phyloP scores from a whole-genome alignment of 1,140 invertebrate species.

The Drosophila gunungcola region DNA sequence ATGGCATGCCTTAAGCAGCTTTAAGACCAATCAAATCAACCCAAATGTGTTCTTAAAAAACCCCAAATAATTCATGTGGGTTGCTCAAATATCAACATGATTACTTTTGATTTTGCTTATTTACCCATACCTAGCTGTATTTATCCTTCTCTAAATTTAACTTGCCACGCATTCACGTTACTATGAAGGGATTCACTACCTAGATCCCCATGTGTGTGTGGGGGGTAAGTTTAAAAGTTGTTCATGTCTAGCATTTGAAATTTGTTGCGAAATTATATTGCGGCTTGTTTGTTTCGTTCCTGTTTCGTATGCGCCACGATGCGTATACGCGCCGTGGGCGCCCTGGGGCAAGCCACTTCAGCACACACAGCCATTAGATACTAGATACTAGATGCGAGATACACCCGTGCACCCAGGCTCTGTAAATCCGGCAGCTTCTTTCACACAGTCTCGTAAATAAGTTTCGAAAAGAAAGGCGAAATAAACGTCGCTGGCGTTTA shows the following conservation, averaged over 20 bases:
- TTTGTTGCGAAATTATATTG: constrained; percentile 73
- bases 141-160: constrained; percentile 64
- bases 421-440: constrained; percentile 65
- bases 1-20: not conserved
- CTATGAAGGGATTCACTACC: constrained; percentile 29
- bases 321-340: constrained; percentile 63
- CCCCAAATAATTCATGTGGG: constrained; percentile 48
- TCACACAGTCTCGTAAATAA: constrained; percentile 76
- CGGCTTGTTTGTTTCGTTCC: constrained; percentile 44
- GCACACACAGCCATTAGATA: constrained; percentile 31
- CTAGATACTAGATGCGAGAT: constrained; percentile 18
- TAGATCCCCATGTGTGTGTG: constrained; percentile 7
- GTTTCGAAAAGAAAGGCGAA: constrained; percentile 55
- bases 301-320: constrained; percentile 73
- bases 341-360: constrained; percentile 23
- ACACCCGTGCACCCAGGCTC: constrained; percentile 29
- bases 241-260: constrained; percentile 79
- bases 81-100: constrained; percentile 74
- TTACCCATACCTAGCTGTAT: constrained; percentile 47
- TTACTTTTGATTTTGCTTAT: constrained; percentile 74
- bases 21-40: constrained; percentile 47
- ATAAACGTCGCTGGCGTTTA: constrained; percentile 52
- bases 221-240: constrained; percentile 73
- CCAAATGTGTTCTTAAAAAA: constrained; percentile 35
- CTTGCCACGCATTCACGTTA: constrained; percentile 65